Conservation (phyloP, 2,888 invertebrate genomes). For the Physocephala rufipes region DNA sequence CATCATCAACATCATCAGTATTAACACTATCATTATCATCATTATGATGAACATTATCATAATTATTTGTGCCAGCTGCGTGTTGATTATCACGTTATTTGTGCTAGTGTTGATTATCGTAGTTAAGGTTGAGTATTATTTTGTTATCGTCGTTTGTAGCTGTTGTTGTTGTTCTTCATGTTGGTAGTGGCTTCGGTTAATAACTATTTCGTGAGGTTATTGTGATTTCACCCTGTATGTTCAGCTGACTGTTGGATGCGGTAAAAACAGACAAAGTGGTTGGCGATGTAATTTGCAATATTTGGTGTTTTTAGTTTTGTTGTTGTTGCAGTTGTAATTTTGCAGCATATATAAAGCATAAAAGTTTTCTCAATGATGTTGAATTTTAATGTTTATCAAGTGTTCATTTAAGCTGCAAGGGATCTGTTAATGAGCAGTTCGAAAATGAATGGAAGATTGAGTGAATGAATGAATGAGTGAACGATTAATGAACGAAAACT, state of each 20-base stretch:
- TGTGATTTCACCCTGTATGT: background rate
- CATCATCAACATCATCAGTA: no score
- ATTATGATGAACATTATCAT: background rate
- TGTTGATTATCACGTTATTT: background rate
- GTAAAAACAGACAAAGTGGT: background rate
- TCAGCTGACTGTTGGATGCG: background rate
- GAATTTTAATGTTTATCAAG: constrained; percentile 29
- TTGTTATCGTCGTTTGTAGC: background rate
- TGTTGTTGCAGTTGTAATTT: constrained; percentile 1
- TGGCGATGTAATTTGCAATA: background rate
- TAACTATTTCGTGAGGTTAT: background rate
- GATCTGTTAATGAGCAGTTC: background rate
- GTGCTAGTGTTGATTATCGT: background rate
- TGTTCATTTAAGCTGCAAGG: constrained; percentile 13
- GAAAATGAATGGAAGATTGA: no score
- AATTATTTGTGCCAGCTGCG: background rate
- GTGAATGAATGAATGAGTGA: no score
- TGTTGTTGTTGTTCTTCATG: background rate
- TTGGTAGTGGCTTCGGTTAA: background rate
- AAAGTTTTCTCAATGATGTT: constrained; percentile 34
- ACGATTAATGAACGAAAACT: background rate
- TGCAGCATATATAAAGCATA: constrained; percentile 25
- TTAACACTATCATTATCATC: no score
- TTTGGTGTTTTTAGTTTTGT: background rate
- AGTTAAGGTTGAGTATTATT: background rate